Percentiles rank a stretch among this genome's conserved stretches.
Conservation (phyloP, 2,113 vertebrate genomes). For the Notarius quadriscutis region DNA sequence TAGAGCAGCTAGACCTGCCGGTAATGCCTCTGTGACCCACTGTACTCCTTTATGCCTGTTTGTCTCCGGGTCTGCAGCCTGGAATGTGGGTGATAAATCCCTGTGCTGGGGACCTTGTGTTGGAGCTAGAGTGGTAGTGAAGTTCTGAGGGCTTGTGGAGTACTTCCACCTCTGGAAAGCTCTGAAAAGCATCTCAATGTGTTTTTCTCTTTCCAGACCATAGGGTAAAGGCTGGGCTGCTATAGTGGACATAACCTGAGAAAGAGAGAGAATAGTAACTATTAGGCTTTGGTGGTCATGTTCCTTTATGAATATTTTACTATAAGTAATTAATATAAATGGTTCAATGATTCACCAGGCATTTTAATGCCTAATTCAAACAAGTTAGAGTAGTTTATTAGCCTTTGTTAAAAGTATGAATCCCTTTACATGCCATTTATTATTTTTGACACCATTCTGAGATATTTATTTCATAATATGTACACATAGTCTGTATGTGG, state of each 20-base stretch:
- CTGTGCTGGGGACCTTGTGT: constrained; percentile 6
- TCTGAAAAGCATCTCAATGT: constrained; percentile 71
- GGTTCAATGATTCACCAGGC: not conserved
- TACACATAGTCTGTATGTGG: too few species aligned
- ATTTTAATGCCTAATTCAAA: not conserved
- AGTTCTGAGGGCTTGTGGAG: constrained; percentile 47
- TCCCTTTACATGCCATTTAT: too few species aligned
- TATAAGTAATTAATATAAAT: not conserved
- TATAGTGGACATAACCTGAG: constrained; percentile 66
- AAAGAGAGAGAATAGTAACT: not conserved
- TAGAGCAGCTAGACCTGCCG: constrained; percentile 62
- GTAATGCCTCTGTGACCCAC: not conserved
- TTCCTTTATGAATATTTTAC: not conserved
- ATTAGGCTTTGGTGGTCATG: not conserved
- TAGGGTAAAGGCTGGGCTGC: constrained; percentile 72
- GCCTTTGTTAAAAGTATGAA: not conserved
- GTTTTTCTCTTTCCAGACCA: constrained; percentile 74
- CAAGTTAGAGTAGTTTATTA: too few species aligned
- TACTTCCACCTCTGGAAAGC: constrained; percentile 57
- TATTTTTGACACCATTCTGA: too few species aligned
- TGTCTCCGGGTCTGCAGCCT: not conserved
- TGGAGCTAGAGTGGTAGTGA: constrained; percentile 29
- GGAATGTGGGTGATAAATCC: constrained; percentile 18
- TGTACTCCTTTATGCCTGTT: not conserved
- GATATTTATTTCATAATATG: too few species aligned